These are phyloP conservation scores for Temnothorax rugatulus DNA, from an alignment of 2,888 invertebrate species.

Conservation along the genomic window DNA sequence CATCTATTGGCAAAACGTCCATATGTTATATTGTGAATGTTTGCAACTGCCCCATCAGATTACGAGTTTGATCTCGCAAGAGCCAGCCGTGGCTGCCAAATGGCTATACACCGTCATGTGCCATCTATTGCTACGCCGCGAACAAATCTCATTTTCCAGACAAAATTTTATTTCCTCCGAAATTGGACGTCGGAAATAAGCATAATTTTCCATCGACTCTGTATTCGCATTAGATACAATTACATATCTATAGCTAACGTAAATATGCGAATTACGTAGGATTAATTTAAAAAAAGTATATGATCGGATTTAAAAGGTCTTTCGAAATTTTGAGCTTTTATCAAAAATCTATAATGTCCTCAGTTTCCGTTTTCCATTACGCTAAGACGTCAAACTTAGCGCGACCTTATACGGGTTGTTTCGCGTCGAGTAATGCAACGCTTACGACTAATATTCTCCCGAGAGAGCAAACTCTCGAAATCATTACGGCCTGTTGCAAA, in stretches of 20 bases:
- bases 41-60: conserved; percentile 71
- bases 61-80: conserved; percentile 73
- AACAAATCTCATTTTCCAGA: conserved; percentile 67
- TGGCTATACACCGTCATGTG: conserved; percentile 59
- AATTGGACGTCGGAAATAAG: conserved; percentile 64
- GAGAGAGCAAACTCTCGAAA: conserved; percentile 43
- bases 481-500: conserved; percentile 55
- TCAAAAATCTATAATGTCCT: neutral
- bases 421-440: conserved; percentile 25
- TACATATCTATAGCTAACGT: neutral
- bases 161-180: conserved; percentile 63
- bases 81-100: conserved; percentile 72
- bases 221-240: neutral
- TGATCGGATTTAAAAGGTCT: neutral
- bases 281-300: neutral
- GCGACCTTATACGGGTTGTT: conserved; percentile 28
- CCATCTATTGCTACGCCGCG: conserved; percentile 38
- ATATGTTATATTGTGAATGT: conserved; percentile 53
- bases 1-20: conserved; percentile 61
- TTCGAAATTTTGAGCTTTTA: neutral
- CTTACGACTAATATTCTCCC: conserved; percentile 50
- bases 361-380: neutral
- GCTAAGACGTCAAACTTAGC: conserved; percentile 27
- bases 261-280: neutral
- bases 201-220: neutral